These are phyloP conservation scores for Drosophila pseudoobscura DNA, from an alignment of 1,140 invertebrate genomes.

Conservation along the genomic window DNA sequence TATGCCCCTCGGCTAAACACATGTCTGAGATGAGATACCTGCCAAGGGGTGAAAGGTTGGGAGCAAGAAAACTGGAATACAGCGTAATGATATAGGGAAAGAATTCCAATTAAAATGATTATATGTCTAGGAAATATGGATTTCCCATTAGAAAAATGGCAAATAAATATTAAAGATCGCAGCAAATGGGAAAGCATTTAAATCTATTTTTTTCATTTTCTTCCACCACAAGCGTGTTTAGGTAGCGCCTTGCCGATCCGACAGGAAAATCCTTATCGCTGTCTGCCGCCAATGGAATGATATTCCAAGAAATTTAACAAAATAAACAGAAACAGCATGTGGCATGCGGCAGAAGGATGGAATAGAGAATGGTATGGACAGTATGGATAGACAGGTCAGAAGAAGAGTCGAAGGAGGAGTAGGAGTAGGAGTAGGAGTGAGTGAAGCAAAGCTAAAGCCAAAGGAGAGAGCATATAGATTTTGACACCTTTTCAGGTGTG, in stretches of 20 bases:
- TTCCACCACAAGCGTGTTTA: constrained; percentile 23
- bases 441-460: constrained; percentile 11
- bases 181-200: no score
- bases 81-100: no score
- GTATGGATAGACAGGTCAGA: background rate
- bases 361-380: background rate
- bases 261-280: constrained; percentile 40
- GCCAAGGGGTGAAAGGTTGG: no score
- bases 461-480: constrained; percentile 13
- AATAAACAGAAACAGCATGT: constrained; percentile 43
- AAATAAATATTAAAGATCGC: no score
- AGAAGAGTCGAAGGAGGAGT: background rate
- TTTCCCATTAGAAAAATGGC: no score
- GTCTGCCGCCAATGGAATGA: constrained; percentile 34
- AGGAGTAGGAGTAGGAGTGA: background rate
- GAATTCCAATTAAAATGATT: no score
- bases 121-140: no score
- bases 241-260: constrained; percentile 24
- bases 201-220: no score
- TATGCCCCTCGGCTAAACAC: no score
- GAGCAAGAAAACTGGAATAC: no score
- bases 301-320: constrained; percentile 36
- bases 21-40: no score
- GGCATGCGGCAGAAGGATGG: background rate
- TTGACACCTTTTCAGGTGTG: constrained; percentile 33